Conservation (phyloP, 2,797 vertebrate genomes). For the Notoglanidium macrostoma region DNA sequence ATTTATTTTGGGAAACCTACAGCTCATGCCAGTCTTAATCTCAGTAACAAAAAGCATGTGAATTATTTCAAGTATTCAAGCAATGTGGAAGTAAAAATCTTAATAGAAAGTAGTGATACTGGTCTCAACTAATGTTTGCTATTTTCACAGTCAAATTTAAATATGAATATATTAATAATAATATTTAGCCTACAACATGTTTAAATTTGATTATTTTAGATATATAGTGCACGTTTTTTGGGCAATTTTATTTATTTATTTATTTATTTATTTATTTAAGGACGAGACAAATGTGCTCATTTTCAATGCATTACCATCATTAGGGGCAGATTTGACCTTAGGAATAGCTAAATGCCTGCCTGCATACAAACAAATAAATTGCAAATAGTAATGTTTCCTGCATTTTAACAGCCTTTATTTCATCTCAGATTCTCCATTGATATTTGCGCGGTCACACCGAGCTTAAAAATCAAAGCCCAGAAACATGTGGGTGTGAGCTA, state of each 20-base stretch:
- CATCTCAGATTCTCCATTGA: not conserved
- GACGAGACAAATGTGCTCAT: not conserved
- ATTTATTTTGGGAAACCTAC: not conserved
- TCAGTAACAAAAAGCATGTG: not conserved
- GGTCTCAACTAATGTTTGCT: not conserved
- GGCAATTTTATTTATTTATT: not conserved
- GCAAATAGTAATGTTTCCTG: not conserved
- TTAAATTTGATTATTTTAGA: too few relatives aligned
- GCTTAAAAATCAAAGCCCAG: slow-evolving; percentile 21
- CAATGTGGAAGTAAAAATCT: not conserved
- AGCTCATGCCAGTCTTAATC: not conserved
- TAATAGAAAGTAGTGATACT: not conserved
- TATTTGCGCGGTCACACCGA: not conserved
- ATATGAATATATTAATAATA: too few relatives aligned
- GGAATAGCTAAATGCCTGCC: not conserved
- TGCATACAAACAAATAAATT: not conserved
- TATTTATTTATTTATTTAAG: not conserved
- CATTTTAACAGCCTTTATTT: not conserved
- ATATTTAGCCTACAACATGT: too few relatives aligned
- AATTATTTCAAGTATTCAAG: not conserved
- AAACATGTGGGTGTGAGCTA: slow-evolving; percentile 1
- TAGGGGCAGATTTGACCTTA: not conserved
- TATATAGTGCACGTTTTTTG: too few relatives aligned
- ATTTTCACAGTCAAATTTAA: too few relatives aligned
- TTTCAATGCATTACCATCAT: not conserved